A percentile compares a stretch with the other conserved stretches of the same genome.
phyloP scores from a whole-genome alignment of 2,113 vertebrate genomes.

The Nibea coibor region DNA sequence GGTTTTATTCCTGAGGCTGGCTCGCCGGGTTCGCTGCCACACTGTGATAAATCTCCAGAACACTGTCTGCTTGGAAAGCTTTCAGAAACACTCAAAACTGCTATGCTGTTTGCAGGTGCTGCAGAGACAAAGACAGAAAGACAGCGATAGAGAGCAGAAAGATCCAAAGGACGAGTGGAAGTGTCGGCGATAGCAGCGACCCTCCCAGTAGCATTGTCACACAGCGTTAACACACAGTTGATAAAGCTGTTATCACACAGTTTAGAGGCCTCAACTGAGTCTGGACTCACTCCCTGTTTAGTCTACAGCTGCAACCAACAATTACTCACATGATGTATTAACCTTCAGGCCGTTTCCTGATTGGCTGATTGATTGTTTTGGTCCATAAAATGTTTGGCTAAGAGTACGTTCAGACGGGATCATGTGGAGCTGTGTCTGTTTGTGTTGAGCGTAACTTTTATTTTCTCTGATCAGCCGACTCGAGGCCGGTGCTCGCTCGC shows the following conservation, averaged over 20 bases:
- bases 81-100: slow-evolving; percentile 54
- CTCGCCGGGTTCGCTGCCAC: slow-evolving; percentile 52
- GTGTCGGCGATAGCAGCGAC: slow-evolving; percentile 12
- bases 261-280: neutral
- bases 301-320: neutral
- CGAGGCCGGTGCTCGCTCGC: no score
- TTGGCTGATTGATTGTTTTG: neutral
- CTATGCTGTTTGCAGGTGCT: slow-evolving; percentile 42
- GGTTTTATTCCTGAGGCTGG: slow-evolving; percentile 51
- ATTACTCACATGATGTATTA: neutral
- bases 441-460: no score
- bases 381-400: neutral
- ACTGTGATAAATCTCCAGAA: slow-evolving; percentile 69
- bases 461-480: no score
- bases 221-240: slow-evolving; percentile 8
- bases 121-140: slow-evolving; percentile 29
- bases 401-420: no score
- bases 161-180: slow-evolving; percentile 8
- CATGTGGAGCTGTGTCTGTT: no score
- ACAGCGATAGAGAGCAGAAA: neutral
- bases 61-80: slow-evolving; percentile 60
- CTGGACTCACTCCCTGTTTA: neutral
- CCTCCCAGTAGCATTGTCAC: slow-evolving; percentile 5
- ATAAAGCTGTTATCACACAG: neutral
- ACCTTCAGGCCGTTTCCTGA: neutral